phyloP scores from a whole-genome alignment of 2,113 vertebrate species.

The Petroica traversi region DNA sequence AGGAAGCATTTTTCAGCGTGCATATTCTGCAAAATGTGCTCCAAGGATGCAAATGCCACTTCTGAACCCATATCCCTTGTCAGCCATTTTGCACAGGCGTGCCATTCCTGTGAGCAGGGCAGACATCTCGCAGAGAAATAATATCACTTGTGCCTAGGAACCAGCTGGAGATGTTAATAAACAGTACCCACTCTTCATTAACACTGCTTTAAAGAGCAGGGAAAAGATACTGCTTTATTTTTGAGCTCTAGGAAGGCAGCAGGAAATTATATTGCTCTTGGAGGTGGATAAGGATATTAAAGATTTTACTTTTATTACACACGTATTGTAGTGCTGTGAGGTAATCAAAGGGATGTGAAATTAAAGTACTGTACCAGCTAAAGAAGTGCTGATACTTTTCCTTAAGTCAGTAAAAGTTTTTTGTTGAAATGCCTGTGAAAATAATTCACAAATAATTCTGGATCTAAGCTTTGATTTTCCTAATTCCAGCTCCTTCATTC shows the following conservation, averaged over 20 bases:
- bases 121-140: slow-evolving; percentile 37
- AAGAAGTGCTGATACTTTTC: not conserved
- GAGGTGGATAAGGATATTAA: not conserved
- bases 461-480: not conserved
- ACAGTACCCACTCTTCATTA: not conserved
- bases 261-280: not conserved
- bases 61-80: not conserved
- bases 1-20: not conserved
- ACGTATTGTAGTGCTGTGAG: not conserved
- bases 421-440: not conserved
- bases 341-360: not conserved
- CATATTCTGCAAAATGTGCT: not conserved
- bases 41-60: not conserved
- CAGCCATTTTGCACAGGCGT: slow-evolving; percentile 18
- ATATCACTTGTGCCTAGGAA: not conserved
- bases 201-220: not conserved
- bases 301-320: not conserved
- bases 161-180: slow-evolving; percentile 12
- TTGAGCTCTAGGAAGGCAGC: not conserved
- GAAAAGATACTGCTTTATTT: not conserved
- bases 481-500: not conserved
- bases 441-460: not conserved
- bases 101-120: not conserved
- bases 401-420: not conserved
- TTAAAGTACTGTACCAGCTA: not conserved